Conservation (phyloP, 2,797 vertebrate genomes). For the Mormyrops attenuatus region DNA sequence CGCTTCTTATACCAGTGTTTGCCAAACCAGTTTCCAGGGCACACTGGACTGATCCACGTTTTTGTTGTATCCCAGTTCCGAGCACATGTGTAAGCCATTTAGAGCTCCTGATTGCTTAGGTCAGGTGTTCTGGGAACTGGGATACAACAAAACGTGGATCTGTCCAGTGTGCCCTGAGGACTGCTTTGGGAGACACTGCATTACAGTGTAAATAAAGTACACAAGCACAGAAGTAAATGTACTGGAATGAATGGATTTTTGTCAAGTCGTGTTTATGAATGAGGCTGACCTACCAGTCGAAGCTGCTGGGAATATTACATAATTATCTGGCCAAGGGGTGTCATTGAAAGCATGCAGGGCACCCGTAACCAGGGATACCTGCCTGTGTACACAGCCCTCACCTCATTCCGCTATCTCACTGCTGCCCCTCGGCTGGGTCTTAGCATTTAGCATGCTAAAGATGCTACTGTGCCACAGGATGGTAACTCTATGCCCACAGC, state of each 20-base stretch:
- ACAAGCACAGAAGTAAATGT: neutral
- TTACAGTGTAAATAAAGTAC: neutral
- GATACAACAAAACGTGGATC: neutral
- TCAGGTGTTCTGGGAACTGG: neutral
- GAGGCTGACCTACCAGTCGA: neutral
- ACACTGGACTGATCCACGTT: neutral
- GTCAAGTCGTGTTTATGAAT: neutral
- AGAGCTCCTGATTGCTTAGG: neutral
- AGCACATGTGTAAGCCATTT: neutral
- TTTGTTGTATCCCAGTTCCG: neutral
- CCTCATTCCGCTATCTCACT: neutral
- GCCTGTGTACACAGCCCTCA: neutral
- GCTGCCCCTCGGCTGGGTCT: neutral
- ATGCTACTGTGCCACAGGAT: neutral
- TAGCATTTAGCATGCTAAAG: neutral
- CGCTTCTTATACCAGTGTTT: neutral
- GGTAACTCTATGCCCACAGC: neutral
- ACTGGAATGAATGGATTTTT: neutral
- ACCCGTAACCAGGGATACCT: neutral
- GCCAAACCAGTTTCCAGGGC: neutral
- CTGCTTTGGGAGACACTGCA: neutral
- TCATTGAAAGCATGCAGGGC: neutral
- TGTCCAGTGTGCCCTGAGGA: neutral
- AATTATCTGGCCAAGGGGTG: neutral
- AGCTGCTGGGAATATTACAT: neutral